A percentile compares a stretch with the other conserved stretches of the same genome.
Conservation (phyloP, 1,140 invertebrate species). For the Solen grandis region DNA sequence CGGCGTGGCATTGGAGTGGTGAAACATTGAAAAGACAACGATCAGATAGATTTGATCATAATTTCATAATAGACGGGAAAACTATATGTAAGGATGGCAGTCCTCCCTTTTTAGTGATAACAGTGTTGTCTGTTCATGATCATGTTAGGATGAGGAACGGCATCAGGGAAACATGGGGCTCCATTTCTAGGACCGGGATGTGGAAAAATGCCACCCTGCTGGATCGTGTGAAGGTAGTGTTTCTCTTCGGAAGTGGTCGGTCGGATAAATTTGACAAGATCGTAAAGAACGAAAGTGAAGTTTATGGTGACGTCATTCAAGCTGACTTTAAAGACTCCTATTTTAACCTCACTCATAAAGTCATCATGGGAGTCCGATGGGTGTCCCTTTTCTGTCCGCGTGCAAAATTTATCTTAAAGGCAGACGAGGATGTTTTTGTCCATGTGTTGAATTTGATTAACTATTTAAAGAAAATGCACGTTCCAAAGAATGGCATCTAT, state of each 20-base stretch:
- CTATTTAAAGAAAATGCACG: constrained; percentile 12
- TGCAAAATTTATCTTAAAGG: constrained; percentile 50
- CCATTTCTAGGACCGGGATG: background rate
- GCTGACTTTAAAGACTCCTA: constrained; percentile 56
- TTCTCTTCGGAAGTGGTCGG: constrained; percentile 34
- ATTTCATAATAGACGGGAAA: background rate
- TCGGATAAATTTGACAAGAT: constrained; percentile 13
- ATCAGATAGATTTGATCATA: background rate
- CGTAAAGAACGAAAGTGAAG: constrained; percentile 47
- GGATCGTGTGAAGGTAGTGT: constrained; percentile 17
- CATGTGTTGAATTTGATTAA: constrained; percentile 36
- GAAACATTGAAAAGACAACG: no score
- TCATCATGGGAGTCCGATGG: constrained; percentile 53
- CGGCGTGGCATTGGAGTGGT: no score
- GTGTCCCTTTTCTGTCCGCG: constrained; percentile 32
- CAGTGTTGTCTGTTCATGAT: background rate
- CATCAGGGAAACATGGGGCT: background rate
- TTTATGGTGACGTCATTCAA: constrained; percentile 56
- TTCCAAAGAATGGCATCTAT: constrained; percentile 2
- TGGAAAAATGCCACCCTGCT: background rate
- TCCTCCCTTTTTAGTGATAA: background rate
- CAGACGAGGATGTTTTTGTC: constrained; percentile 52
- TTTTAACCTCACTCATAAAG: constrained; percentile 54
- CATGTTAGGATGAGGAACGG: background rate
- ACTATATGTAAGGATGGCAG: background rate